A percentile compares a stretch with the other conserved stretches of the same genome.
Conservation (phyloP, 2,888 invertebrate genomes). For the Eupeodes luniger region DNA sequence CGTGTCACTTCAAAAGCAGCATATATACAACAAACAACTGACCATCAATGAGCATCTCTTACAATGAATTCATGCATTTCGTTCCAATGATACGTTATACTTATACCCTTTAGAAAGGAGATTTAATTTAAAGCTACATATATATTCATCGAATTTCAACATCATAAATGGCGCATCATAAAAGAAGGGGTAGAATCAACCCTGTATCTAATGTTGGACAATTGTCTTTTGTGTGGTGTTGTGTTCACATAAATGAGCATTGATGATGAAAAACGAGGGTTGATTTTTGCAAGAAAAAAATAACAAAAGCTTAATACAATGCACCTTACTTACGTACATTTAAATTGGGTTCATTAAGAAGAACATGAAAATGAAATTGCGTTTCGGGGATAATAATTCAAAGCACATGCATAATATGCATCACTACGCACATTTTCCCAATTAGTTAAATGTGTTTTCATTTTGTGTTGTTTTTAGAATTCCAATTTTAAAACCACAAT, state of each 20-base stretch:
- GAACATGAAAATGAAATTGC: background rate
- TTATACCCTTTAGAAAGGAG: constrained; percentile 21
- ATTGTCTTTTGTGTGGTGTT: background rate
- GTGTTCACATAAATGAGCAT: constrained; percentile 39
- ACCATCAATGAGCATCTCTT: constrained; percentile 35
- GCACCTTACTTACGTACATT: background rate
- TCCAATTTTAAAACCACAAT: too few relatives aligned
- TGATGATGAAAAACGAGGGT: constrained; percentile 4
- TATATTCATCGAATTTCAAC: background rate
- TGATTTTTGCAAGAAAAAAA: background rate
- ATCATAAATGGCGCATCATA: background rate
- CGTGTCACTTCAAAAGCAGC: constrained; percentile 72
- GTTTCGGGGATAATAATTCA: constrained; percentile 5
- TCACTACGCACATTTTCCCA: background rate
- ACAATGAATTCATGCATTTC: constrained; percentile 50
- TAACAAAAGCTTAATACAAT: background rate
- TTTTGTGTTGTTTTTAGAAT: too few relatives aligned
- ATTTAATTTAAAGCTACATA: constrained; percentile 18
- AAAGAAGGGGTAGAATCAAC: background rate
- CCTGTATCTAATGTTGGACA: background rate
- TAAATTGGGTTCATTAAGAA: constrained; percentile 39
- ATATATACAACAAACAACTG: constrained; percentile 46
- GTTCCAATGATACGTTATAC: constrained; percentile 60
- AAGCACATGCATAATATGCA: background rate
- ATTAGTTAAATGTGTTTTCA: too few relatives aligned